These are phyloP conservation scores for Carassius gibelio DNA, from an alignment of 2,113 vertebrate species.

Conservation along the genomic window DNA sequence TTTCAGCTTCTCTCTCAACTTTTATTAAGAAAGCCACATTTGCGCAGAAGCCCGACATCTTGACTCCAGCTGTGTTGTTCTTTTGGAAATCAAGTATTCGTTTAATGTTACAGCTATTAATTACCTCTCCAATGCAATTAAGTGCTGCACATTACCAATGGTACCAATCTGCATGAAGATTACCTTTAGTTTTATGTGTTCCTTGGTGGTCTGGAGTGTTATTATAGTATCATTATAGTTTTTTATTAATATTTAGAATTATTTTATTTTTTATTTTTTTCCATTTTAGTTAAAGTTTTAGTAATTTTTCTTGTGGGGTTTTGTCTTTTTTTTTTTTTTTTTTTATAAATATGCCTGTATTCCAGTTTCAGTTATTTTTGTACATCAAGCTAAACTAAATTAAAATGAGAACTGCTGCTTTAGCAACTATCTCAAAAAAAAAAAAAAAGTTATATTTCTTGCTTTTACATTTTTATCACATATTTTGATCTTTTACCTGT, in stretches of 20 bases:
- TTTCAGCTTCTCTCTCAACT: slow-evolving; percentile 10
- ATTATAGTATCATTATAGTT: too few species aligned
- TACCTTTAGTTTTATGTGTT: neutral
- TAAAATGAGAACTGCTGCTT: too few species aligned
- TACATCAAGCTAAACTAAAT: too few species aligned
- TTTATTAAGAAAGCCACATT: slow-evolving; percentile 20
- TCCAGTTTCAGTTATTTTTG: too few species aligned
- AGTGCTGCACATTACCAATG: neutral
- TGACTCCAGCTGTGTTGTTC: slow-evolving; percentile 22
- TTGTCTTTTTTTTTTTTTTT: too few species aligned
- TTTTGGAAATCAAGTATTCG: neutral
- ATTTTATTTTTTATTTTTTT: too few species aligned
- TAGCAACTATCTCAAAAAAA: too few species aligned
- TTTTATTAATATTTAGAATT: too few species aligned
- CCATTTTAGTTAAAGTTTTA: too few species aligned
- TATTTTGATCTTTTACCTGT: neutral
- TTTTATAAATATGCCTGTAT: too few species aligned
- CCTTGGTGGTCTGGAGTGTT: neutral
- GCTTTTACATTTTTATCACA: neutral
- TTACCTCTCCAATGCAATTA: neutral
- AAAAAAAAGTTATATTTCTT: neutral
- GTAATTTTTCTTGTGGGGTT: too few species aligned
- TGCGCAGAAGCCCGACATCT: neutral
- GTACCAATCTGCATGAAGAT: too few species aligned
- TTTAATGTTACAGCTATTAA: neutral